Base-by-base conservation (phyloP, 2,888 invertebrate species). In the Aphodius sticticus region DNA sequence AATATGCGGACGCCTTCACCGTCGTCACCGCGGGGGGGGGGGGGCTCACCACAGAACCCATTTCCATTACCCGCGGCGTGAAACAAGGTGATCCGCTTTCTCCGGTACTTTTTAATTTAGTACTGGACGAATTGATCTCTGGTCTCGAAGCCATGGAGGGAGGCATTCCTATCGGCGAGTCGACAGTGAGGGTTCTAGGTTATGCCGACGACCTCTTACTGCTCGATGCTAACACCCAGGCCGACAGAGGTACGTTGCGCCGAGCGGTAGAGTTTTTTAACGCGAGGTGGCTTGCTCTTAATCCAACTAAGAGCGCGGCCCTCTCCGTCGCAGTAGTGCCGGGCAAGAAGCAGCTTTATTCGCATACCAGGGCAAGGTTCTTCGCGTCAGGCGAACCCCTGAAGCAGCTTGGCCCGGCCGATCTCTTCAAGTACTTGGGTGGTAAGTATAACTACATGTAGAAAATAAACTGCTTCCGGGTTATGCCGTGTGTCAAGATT, bases 51-150 rank as follows among this genome's bases (percentile, higher is more conserved):
- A 26, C 26, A 26, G 26, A 26, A 26, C 26, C 26, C 26, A 26
- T 26, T 26, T 26, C 26, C 26, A 16, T 70, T 37, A 36, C 26
- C 5, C 53, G 70, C 9, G 79, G 79, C 6, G 79, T 79, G 26
- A 26, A 26, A 26, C 26, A 26, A 26, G 26, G 26, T 26, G 26
- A 26, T 26, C 3, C 26, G 26, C 2, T 26, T 3, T 26, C 1
- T 26, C 26, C 26, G 3, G 26, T 26, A 26, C 2, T 26, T 26
- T 26, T 26, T 26, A 26, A 26, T 26, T 26, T 26, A 26, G 26
- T 26, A 3, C 26, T 26, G 26, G 26, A 26, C 3, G 26, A 26
- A 26, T 3, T 26, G 26, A 26, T 26, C 26, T 26, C 26, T 26
- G 26, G 26, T 26, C 26, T 26, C 26, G 26, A 26, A 26, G 26